A percentile compares a stretch with the other conserved stretches of the same genome.
These are phyloP conservation scores for Stenichneumon culpator DNA, from an alignment of 2,888 invertebrate genomes.

Conservation along the genomic window DNA sequence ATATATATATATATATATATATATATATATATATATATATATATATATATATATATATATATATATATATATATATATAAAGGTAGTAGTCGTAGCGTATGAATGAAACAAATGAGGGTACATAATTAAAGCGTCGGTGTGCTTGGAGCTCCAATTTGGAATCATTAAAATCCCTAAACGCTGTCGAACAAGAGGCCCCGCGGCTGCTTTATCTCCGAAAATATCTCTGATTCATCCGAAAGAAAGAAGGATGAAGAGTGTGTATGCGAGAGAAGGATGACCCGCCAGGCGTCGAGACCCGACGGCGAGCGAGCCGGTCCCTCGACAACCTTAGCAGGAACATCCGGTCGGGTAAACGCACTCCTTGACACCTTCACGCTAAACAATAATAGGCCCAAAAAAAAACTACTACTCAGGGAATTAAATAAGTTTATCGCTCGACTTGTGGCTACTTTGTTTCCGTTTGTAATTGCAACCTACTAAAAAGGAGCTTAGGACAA, in stretches of 20 bases:
- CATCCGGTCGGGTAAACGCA: slow-evolving; percentile 73
- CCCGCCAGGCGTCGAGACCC: slow-evolving; percentile 31
- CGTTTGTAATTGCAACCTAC: not conserved
- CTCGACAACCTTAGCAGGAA: slow-evolving; percentile 57
- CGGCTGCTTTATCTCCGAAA: slow-evolving; percentile 75
- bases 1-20: slow-evolving; percentile 1
- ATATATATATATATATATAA: slow-evolving; percentile 19
- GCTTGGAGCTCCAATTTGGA: slow-evolving; percentile 79
- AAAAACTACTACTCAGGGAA: not conserved
- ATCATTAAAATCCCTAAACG: slow-evolving; percentile 82
- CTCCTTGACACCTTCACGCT: slow-evolving; percentile 74
- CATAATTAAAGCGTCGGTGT: slow-evolving; percentile 81
- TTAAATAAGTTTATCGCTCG: not conserved
- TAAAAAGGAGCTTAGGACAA: not conserved
- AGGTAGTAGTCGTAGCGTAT: slow-evolving; percentile 64
- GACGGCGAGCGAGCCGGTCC: slow-evolving; percentile 35
- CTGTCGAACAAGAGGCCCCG: slow-evolving; percentile 74
- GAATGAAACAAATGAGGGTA: slow-evolving; percentile 83
- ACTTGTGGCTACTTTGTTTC: not conserved
- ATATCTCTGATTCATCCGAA: slow-evolving; percentile 76
- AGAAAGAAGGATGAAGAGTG: slow-evolving; percentile 29
- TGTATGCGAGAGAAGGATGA: slow-evolving; percentile 33
- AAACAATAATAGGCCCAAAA: slow-evolving; percentile 17
- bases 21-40: slow-evolving; percentile 1
- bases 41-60: slow-evolving; percentile 3